Percentiles rank a stretch among this genome's conserved stretches.
Conservation (phyloP, 2,113 vertebrate species). For the Ploceus nigricollis region DNA sequence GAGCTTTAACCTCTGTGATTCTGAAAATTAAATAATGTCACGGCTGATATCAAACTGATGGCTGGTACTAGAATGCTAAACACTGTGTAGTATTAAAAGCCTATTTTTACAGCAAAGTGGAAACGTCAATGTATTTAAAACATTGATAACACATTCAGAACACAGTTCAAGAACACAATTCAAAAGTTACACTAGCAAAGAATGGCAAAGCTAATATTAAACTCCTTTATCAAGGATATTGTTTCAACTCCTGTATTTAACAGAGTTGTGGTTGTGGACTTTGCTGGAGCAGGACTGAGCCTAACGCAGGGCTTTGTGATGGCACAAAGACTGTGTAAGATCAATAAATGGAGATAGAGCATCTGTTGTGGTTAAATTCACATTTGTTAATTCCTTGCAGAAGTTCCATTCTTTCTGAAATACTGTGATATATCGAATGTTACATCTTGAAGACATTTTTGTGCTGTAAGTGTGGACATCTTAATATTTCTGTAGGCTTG, state of each 20-base stretch:
- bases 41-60: constrained; percentile 54
- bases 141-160: background rate
- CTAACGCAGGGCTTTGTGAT: background rate
- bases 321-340: background rate
- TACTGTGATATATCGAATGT: background rate
- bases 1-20: constrained; percentile 55
- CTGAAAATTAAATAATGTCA: constrained; percentile 61
- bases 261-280: background rate
- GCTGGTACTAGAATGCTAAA: constrained; percentile 28
- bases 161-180: background rate
- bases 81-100: background rate
- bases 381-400: background rate
- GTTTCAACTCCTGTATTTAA: background rate
- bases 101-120: constrained; percentile 16
- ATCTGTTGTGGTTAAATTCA: background rate
- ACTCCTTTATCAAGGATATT: background rate
- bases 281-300: background rate
- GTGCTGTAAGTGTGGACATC: background rate
- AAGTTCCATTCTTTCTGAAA: background rate
- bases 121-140: background rate
- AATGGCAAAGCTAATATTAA: background rate
- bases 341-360: background rate
- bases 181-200: background rate
- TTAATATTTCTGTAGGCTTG: background rate
- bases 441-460: background rate